These are phyloP conservation scores for Pseudolaguvia tuberculata DNA, from an alignment of 2,113 vertebrate genomes.

Conservation along the genomic window DNA sequence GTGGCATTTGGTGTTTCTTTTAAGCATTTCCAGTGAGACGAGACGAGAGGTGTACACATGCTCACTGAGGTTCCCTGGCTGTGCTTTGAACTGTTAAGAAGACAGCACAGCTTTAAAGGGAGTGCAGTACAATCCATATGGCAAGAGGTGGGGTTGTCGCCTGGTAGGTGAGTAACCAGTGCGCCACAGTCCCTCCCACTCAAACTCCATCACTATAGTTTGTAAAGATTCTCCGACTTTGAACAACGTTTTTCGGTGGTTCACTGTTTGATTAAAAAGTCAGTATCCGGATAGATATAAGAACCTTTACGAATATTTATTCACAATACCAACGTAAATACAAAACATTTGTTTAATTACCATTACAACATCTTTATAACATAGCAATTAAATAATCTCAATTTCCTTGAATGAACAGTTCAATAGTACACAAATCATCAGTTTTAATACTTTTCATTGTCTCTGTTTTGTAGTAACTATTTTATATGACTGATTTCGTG, in stretches of 20 bases:
- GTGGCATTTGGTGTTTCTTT: conserved; percentile 51
- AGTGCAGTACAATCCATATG: conserved; percentile 40
- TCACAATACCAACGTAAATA: no score
- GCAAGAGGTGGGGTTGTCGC: conserved; percentile 40
- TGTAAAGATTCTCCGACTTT: background rate
- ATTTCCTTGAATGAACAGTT: background rate
- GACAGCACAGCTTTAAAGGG: conserved; percentile 41
- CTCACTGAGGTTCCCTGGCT: conserved; percentile 42
- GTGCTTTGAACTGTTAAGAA: conserved; percentile 46
- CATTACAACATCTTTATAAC: background rate
- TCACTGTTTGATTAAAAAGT: background rate
- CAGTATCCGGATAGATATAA: no score
- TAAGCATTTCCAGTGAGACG: conserved; percentile 50
- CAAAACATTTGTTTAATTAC: background rate
- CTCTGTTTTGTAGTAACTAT: background rate
- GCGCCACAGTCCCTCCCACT: conserved; percentile 37
- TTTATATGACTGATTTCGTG: background rate
- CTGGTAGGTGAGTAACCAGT: conserved; percentile 54
- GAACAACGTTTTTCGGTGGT: background rate
- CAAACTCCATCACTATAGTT: conserved; percentile 17
- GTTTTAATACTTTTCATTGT: background rate
- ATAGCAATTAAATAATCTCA: background rate
- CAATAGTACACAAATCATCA: background rate
- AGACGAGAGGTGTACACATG: conserved; percentile 39
- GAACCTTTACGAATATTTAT: no score